phyloP scores from a whole-genome alignment of 2,888 invertebrate genomes.

The Netelia inedita region DNA sequence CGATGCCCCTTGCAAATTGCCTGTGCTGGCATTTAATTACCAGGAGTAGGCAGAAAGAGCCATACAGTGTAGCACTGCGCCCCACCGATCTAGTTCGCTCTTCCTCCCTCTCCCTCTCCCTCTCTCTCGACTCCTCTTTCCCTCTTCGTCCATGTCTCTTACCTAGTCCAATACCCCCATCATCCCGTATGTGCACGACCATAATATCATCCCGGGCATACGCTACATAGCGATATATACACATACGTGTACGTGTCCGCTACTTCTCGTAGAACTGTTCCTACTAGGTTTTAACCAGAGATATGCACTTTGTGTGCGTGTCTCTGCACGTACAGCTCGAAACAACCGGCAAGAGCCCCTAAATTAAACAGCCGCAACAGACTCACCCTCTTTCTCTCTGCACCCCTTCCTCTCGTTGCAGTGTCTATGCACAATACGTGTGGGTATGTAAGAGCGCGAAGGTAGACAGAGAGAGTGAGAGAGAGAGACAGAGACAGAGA shows the following conservation, averaged over 20 bases:
- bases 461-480: background rate
- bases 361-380: conserved; percentile 64
- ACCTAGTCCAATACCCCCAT: conserved; percentile 13
- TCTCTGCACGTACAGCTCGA: conserved; percentile 16
- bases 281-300: background rate
- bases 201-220: background rate
- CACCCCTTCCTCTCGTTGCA: background rate
- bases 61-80: background rate
- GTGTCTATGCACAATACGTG: background rate
- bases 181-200: background rate
- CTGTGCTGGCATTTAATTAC: conserved; percentile 83
- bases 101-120: background rate
- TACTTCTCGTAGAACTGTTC: background rate
- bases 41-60: conserved; percentile 80
- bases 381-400: conserved; percentile 27
- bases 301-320: conserved; percentile 4
- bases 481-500: background rate
- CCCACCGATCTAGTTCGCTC: conserved; percentile 42
- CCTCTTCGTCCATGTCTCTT: conserved; percentile 19
- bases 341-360: conserved; percentile 54
- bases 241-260: background rate
- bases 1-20: conserved; percentile 80
- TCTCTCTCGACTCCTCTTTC: background rate
- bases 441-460: background rate
- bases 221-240: background rate